Percentiles rank a stretch among this genome's conserved stretches.
phyloP scores from a whole-genome alignment of 2,113 vertebrate species.

The Damaliscus lunatus region DNA sequence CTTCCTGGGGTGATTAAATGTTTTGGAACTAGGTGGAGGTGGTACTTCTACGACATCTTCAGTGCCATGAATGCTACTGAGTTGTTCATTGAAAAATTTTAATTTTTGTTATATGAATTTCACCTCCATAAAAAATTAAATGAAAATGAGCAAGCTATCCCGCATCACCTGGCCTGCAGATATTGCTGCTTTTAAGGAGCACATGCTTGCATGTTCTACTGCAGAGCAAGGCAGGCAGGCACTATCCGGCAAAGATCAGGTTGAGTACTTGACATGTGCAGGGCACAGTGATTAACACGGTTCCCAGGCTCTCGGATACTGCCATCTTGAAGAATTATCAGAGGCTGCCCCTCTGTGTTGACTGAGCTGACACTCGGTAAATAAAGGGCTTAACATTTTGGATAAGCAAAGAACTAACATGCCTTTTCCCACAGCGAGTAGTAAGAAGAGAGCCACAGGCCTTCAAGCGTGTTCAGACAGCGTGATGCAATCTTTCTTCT shows the following conservation, averaged over 20 bases:
- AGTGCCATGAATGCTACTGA: background rate
- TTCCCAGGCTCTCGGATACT: background rate
- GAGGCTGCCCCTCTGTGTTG: background rate
- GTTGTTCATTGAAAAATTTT: background rate
- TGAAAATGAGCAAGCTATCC: background rate
- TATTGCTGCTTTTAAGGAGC: background rate
- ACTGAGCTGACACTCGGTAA: background rate
- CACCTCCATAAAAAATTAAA: background rate
- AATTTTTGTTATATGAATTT: background rate
- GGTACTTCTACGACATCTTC: background rate
- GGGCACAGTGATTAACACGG: background rate
- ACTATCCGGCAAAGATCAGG: background rate
- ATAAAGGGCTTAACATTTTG: background rate
- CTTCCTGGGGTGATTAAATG: no score
- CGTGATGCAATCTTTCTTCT: background rate
- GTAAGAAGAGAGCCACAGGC: background rate
- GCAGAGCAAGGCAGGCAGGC: background rate
- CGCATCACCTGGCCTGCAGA: rapidly evolving
- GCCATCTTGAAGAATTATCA: background rate
- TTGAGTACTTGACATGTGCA: background rate
- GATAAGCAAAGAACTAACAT: background rate
- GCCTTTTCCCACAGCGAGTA: background rate
- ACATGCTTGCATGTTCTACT: background rate
- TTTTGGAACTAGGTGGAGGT: background rate
- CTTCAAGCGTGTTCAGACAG: background rate